Base-by-base conservation (phyloP, 2,797 vertebrate species). In the Eptatretus atami region DNA sequence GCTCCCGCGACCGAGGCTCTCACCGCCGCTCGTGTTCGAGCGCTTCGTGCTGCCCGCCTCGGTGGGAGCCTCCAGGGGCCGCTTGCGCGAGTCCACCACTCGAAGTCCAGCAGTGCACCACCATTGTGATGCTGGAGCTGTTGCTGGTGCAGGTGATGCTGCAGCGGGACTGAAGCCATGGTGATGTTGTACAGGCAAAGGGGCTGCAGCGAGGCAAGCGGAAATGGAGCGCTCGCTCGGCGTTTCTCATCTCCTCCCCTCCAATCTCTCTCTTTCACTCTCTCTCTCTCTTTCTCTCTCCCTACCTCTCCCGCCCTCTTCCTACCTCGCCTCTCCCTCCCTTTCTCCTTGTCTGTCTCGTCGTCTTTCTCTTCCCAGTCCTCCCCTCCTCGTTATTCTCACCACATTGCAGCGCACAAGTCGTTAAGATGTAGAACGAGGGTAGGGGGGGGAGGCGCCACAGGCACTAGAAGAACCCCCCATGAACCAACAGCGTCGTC, bases 41-140 rank as follows among this genome's bases (percentile, higher is more conserved):
- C 78, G 77, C 75, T 79, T 79, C 71, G 78, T 79, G 76, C 77
- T 79, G 71, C 77, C 78, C 71, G 76, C 77, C 75, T 79, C 78
- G 24, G 77, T 76, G 68, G 78, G 77, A 64, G 77, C 77, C 73
- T 79, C 78, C 63, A 79, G 75, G 70, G 78, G 78, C 74, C 78
- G 74, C 70, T 79, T 79, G 69, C 77, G 73, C 64, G 77, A 78
- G 73, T 79, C 77, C 73, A 77, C 76, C 70, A 77, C 73, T 79
- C 77, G 71, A 78, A 69, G 71, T 78, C 78, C n/a, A 61, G 57
- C 76, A 78, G 74, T 70, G 78, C 77, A 66, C 77, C 76, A 75
- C 73, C 78, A 64, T 73, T 75, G 70, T 79, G 77, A 73, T 76
- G 78, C 75, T 77, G 77, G 73, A 78, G 78, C 74, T 79, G 78